phyloP scores from a whole-genome alignment of 2,888 invertebrate species.

The Euphydryas editha region DNA sequence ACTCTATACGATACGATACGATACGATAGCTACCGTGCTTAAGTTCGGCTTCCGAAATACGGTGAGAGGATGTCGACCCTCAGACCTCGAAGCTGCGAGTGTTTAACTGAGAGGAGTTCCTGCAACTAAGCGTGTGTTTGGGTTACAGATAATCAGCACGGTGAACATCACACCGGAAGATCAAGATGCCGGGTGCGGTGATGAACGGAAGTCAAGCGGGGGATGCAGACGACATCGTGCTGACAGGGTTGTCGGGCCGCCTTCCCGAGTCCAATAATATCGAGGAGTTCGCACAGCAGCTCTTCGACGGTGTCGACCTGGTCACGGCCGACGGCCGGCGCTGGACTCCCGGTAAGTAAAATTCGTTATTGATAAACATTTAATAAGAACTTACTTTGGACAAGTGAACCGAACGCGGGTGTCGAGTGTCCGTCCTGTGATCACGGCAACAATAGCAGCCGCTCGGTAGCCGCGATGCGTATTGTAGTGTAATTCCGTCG shows the following conservation, averaged over 20 bases:
- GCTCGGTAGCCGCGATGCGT: background rate
- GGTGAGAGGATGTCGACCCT: constrained; percentile 8
- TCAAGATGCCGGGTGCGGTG: constrained; percentile 68
- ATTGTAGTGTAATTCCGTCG: constrained; percentile 35
- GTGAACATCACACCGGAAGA: constrained; percentile 8
- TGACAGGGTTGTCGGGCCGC: constrained; percentile 93
- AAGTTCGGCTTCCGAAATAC: constrained; percentile 14
- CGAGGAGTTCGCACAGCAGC: constrained; percentile 95
- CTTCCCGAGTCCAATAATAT: constrained; percentile 96
- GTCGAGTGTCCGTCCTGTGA: background rate
- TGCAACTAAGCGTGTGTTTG: constrained; percentile 31
- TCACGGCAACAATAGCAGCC: constrained; percentile 3
- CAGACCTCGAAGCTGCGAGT: constrained; percentile 34
- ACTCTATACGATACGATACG: background rate
- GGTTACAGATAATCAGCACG: constrained; percentile 54
- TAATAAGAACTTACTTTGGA: background rate
- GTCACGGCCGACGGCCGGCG: constrained; percentile 95
- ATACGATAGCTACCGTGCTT: background rate
- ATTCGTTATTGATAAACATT: too few relatives aligned
- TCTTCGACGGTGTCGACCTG: constrained; percentile 95
- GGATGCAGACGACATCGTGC: constrained; percentile 88
- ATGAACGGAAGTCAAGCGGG: constrained; percentile 59
- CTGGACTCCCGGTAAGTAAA: constrained; percentile 87
- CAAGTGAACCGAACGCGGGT: background rate
- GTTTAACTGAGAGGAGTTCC: constrained; percentile 39